Evolutionary conservation across 2,797 vertebrate species (phyloP), one percentile per base, ranked within the genome.

Genomic region (Anabas testudineus): DNA sequence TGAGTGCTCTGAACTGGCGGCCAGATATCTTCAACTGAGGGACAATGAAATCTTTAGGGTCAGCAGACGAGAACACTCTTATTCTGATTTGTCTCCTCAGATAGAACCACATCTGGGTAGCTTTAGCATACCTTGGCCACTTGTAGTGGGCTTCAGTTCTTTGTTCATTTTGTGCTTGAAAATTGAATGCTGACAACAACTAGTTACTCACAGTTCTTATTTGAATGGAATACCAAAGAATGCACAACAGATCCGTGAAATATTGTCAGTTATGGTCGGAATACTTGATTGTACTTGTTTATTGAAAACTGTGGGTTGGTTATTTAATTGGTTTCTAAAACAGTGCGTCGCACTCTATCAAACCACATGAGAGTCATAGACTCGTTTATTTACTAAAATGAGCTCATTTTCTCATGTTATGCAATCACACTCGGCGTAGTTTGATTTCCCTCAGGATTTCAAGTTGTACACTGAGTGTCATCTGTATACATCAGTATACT

Each of bases 21-120:
- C 90, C 93, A 91, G 85, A 93, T 93, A 88, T 78, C 78, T 81
- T 69, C 39, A 63, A 55, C 74, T 47, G 71, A 78, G 84, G 78
- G 88, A 90, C 91, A 83, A 70, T 83, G 78, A 82, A 84, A 77
- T 90, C 86, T 86, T 86, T 69, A 36, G 75, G 74, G 85, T 90
- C 74, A 43, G 37, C 68, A 75, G 45, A 58, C 82, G 68, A 86
- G 55, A 85, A 81, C 70, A 80, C 72, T 80, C 73, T 78, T 62
- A 48, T 83, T 87, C 72, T 76, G 77, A 82, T 82, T 67, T 61
- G 77, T 76, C 80, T 87, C 74, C 60, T 70, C 57, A 51, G 71
- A 81, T 78, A 68, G 67, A 81, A 42, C 56, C 81, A 87, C 84
- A 91, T 88, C 82, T 90, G 86, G 85, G 68, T 67, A 71, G 52